Evolutionary conservation across 2,888 invertebrate genomes (phyloP).

Genomic region (Plagiodera versicolora): DNA sequence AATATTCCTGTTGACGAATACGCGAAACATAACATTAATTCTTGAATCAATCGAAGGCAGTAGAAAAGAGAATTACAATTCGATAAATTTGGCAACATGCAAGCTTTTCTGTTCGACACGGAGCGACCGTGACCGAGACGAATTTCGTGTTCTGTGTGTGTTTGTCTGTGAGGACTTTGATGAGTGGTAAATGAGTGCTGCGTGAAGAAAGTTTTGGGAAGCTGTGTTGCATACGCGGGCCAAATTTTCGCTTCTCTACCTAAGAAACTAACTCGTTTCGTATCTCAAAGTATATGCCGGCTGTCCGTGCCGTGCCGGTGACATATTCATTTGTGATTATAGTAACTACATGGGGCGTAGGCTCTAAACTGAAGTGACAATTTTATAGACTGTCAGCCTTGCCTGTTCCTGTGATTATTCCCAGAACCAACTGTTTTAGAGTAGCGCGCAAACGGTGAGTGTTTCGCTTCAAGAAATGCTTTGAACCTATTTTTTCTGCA

Average conservation of each 20-base stretch:
- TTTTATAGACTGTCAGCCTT: conserved; percentile 29
- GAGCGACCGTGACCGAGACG: conserved; percentile 16
- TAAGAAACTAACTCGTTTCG: background rate
- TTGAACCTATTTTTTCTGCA: background rate
- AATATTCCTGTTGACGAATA: no score
- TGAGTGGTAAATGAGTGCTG: conserved; percentile 19
- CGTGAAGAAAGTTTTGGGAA: conserved; percentile 39
- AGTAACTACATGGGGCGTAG: conserved; percentile 47
- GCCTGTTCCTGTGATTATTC: conserved; percentile 26
- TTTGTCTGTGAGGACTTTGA: background rate
- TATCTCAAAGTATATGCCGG: background rate
- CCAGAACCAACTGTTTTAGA: conserved; percentile 27
- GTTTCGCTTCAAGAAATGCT: conserved; percentile 11
- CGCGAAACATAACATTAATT: no score
- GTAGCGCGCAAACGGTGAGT: conserved; percentile 33
- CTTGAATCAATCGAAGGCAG: no score
- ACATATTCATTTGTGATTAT: conserved; percentile 4
- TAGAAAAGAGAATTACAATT: background rate
- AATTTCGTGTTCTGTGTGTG: conserved; percentile 14
- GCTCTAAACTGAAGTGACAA: conserved; percentile 40
- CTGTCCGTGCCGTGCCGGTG: background rate
- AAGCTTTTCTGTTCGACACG: conserved; percentile 12
- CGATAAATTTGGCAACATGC: conserved; percentile 5
- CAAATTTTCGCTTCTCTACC: conserved; percentile 22
- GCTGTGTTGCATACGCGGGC: conserved; percentile 48